Conservation (phyloP, 1,140 invertebrate species). For the Trichonephila clavipes region DNA sequence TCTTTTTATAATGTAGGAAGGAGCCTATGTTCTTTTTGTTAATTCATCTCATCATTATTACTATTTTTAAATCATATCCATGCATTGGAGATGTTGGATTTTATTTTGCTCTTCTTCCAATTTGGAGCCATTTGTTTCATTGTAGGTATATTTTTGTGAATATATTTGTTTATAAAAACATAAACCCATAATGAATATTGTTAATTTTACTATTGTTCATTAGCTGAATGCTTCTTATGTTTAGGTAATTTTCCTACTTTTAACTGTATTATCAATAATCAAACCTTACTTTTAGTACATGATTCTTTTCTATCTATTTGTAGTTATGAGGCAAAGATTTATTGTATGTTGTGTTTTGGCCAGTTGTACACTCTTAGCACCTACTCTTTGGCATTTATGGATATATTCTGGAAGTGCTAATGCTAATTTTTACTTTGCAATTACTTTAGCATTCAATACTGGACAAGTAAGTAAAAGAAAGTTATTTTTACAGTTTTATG, state of each 20-base stretch:
- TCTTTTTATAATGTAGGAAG: conserved; percentile 81
- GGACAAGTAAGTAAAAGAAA: conserved; percentile 84
- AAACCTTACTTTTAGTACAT: no score
- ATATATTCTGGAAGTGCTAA: conserved; percentile 98
- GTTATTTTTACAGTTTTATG: no score
- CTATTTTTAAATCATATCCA: conserved; percentile 98
- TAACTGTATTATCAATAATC: no score
- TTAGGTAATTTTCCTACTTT: no score
- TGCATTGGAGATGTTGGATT: conserved; percentile 96
- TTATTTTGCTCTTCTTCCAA: conserved; percentile 92
- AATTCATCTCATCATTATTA: conserved; percentile 90
- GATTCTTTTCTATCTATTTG: conserved; percentile 71
- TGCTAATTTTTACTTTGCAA: conserved; percentile 99
- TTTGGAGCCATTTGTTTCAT: conserved; percentile 94
- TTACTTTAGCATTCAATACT: conserved; percentile 95
- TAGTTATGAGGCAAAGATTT: conserved; percentile 93
- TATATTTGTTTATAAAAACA: not conserved
- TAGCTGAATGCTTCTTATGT: no score
- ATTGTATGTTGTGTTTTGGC: conserved; percentile 94
- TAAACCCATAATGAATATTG: no score
- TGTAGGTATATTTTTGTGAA: conserved; percentile 85
- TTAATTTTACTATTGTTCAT: no score
- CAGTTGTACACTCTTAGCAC: conserved; percentile 92
- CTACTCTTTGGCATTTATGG: conserved; percentile 98
- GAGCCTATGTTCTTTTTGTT: conserved; percentile 93